phyloP scores from a whole-genome alignment of 1,140 invertebrate species.

The Aplysia californica region DNA sequence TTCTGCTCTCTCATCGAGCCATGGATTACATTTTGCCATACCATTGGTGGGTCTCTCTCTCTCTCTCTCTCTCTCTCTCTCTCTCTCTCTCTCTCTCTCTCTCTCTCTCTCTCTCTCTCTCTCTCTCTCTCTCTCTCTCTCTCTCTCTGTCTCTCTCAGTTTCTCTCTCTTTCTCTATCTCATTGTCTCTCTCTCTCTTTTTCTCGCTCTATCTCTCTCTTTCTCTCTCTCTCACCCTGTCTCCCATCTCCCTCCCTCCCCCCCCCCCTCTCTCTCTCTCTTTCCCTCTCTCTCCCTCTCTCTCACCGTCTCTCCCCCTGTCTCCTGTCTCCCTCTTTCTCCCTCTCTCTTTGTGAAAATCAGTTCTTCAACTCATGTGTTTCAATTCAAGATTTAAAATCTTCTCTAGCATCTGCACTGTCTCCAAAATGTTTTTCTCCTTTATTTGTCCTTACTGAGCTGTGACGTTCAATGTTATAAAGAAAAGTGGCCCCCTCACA shows the following conservation, averaged over 20 bases:
- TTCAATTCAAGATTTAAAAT: not conserved
- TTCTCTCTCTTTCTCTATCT: not conserved
- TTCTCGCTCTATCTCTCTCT: not conserved
- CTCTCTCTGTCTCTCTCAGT: not conserved
- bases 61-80: not conserved
- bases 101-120: not conserved
- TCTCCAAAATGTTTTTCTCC: not conserved
- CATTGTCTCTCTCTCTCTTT: not conserved
- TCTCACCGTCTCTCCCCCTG: not conserved
- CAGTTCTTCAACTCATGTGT: not conserved
- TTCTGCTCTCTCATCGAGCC: slow-evolving; percentile 39
- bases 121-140: not conserved
- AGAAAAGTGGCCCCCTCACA: not conserved
- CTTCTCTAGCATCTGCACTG: not conserved
- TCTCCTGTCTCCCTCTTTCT: not conserved
- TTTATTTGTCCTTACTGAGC: no score
- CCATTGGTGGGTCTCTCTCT: slow-evolving; percentile 34
- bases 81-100: not conserved
- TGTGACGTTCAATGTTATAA: no score
- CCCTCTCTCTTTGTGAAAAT: not conserved
- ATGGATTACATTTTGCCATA: slow-evolving; percentile 47
- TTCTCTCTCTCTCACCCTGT: not conserved
- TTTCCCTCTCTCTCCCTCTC: not conserved
- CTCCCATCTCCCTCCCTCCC: no score
- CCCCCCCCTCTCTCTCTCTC: not conserved